Base-by-base conservation (phyloP, 2,797 vertebrate genomes). In the Chloroceryle inda region DNA sequence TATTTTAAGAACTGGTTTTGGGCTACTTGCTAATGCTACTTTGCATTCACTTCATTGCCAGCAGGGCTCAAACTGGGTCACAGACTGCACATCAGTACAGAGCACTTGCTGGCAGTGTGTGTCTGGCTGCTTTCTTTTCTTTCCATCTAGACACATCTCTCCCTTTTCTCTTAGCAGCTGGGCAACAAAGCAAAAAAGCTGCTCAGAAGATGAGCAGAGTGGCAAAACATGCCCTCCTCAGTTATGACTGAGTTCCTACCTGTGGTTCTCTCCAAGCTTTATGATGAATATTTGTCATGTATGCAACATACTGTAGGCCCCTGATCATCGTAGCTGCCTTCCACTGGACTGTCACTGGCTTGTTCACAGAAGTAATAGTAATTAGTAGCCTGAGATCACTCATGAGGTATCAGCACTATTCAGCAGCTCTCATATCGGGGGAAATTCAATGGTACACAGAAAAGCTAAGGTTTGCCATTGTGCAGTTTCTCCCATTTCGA, bases 11-110 rank as follows among this genome's bases (percentile, higher is more conserved):
- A 38, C 5, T 81, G 49, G 4, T 6, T 86, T 85, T 64, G 40
- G 42, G 19, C 63, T 73, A 55, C 40, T 66, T 87, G 16, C 16
- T 88, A 62, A 79, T 62, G n/a, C 21, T 92, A 13, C 42, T 92
- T 94, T 76, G 23, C 67, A 85, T 85, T 93, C 72, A 3, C 16
- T 89, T 81, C 45, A 35, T 78, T 69, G 84, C 10, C n/a, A 76
- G 17, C 33, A 72, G 52, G 50, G 38, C 35, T 84, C 21, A 47
- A 77, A 82, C 1, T 85, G 50, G 19, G 84, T 92, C 82, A 76
- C n/a, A 53, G 55, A 1, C 33, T n/a, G 15, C 1, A 6, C 26
- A 33, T 29, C 69, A 35, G 10, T 35, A 26, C 13, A 44, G 44
- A 23, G 12, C 10, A 3, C 42, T 62, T 62, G 26, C 42, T 66